A percentile compares a stretch with the other conserved stretches of the same genome.
Conservation (phyloP, 2,888 invertebrate genomes). For the Melipona bicolor region DNA sequence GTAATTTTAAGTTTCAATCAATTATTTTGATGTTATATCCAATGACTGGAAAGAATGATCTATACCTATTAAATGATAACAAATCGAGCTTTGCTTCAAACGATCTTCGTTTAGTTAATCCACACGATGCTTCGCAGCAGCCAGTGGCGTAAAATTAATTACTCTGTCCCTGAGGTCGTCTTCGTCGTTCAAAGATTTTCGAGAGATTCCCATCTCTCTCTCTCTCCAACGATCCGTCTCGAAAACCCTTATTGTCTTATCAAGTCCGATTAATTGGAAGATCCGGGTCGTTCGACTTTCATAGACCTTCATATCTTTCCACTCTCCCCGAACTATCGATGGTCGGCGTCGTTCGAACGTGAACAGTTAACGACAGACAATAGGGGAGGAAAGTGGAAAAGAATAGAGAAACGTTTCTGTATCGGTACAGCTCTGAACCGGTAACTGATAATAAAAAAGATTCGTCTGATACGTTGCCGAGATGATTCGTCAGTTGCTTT, state of each 20-base stretch:
- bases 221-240: slow-evolving; percentile 19
- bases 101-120: slow-evolving; percentile 66
- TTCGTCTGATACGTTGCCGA: no score
- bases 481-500: no score
- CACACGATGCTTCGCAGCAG: slow-evolving; percentile 33
- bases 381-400: neutral
- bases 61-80: no score
- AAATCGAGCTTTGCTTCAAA: slow-evolving; percentile 52
- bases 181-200: slow-evolving; percentile 49
- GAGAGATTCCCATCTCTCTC: neutral
- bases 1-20: no score
- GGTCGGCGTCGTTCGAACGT: neutral
- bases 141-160: slow-evolving; percentile 71
- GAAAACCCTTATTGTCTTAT: slow-evolving; percentile 53
- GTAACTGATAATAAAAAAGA: no score
- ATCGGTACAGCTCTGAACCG: neutral
- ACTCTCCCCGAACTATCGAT: neutral
- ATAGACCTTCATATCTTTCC: neutral
- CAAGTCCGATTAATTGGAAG: slow-evolving; percentile 49
- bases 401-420: neutral
- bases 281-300: slow-evolving; percentile 4
- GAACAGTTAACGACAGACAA: neutral
- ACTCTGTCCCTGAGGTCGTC: slow-evolving; percentile 37
- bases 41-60: no score
- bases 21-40: no score